A percentile compares a stretch with the other conserved stretches of the same genome.
phyloP scores from a whole-genome alignment of 2,113 vertebrate species.

The Sander lucioperca region DNA sequence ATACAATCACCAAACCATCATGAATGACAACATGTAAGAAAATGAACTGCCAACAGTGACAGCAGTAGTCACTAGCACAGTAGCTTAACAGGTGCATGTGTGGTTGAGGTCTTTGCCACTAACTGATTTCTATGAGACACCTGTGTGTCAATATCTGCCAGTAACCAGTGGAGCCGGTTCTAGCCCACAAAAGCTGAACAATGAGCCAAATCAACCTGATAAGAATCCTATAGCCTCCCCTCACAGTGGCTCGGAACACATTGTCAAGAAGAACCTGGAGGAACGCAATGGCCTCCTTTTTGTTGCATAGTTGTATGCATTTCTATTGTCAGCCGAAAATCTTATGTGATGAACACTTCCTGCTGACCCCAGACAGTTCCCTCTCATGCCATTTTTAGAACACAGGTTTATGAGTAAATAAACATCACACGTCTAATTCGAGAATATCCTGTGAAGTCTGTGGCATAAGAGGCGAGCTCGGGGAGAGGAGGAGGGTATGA shows the following conservation, averaged over 20 bases:
- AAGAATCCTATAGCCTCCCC: not conserved
- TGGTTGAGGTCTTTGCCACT: not conserved
- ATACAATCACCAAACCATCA: not conserved
- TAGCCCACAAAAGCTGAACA: not conserved
- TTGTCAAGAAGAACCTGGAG: constrained; percentile 4
- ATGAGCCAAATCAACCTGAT: not conserved
- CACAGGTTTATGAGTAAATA: constrained; percentile 57
- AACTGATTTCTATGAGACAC: constrained; percentile 11
- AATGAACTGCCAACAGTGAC: not conserved
- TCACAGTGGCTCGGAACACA: not conserved
- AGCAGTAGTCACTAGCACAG: constrained; percentile 13
- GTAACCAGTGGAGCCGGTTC: not conserved
- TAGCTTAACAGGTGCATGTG: constrained; percentile 11
- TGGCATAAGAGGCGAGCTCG: constrained; percentile 24
- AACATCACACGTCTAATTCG: constrained; percentile 59
- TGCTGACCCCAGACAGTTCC: constrained; percentile 30
- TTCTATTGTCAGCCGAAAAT: constrained; percentile 36
- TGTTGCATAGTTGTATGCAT: not conserved
- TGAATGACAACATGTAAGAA: not conserved
- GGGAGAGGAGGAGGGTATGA: constrained; percentile 40
- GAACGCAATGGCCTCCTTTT: constrained; percentile 14
- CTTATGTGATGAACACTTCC: constrained; percentile 46
- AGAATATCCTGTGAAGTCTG: constrained; percentile 59
- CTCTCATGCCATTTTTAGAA: constrained; percentile 53
- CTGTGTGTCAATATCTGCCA: constrained; percentile 1